phyloP scores from a whole-genome alignment of 2,113 vertebrate species.

The Pterophyllum scalare region DNA sequence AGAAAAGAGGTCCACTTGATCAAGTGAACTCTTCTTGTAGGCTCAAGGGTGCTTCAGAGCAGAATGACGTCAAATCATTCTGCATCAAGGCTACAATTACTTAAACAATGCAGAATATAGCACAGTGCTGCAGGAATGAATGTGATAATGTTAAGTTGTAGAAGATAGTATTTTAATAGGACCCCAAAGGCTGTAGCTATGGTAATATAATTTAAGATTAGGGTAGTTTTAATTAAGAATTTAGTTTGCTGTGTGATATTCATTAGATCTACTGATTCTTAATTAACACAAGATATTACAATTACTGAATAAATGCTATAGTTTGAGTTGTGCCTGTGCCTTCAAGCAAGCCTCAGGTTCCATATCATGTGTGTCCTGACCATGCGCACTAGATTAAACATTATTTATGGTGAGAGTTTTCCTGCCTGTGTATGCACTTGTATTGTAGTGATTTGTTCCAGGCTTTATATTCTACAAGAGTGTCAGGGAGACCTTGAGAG shows the following conservation, averaged over 20 bases:
- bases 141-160: neutral
- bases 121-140: neutral
- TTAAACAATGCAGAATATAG: slow-evolving; percentile 1
- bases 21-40: neutral
- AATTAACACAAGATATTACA: slow-evolving; percentile 6
- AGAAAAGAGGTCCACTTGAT: slow-evolving; percentile 14
- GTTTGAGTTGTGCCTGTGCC: neutral
- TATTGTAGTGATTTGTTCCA: slow-evolving; percentile 57
- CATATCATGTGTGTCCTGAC: slow-evolving; percentile 17
- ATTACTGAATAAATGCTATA: neutral
- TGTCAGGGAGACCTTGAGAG: slow-evolving; percentile 4
- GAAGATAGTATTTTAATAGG: neutral
- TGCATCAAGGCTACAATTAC: neutral
- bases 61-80: slow-evolving; percentile 18
- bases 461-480: slow-evolving; percentile 18
- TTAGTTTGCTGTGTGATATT: neutral
- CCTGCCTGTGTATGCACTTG: slow-evolving; percentile 62
- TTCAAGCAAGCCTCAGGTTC: neutral
- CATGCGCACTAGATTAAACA: slow-evolving; percentile 48
- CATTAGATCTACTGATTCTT: neutral
- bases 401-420: slow-evolving; percentile 22
- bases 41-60: slow-evolving; percentile 33
- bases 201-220: neutral
- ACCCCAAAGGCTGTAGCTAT: neutral
- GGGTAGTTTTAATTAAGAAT: neutral